Evolutionary conservation across 2,113 vertebrate genomes (phyloP), one percentile per base, ranked within the genome.

Genomic region (Zosterops hypoxanthus): DNA sequence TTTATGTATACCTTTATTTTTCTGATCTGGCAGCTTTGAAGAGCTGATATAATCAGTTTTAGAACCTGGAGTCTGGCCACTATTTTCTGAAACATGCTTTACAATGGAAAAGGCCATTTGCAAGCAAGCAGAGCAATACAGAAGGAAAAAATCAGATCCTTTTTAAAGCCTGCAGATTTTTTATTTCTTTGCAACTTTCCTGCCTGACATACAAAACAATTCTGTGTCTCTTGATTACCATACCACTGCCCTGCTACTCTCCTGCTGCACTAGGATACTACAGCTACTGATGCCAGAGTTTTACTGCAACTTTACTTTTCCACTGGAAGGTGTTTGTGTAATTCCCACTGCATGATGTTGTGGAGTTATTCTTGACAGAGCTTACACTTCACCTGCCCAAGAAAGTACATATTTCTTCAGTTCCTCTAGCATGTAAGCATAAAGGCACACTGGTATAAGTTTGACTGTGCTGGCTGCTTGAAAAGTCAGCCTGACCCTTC

Each of bases 21-120:
- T 95, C 91, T 94, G 91, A 96, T 95, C 92, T 95, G 80, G 92
- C 83, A 95, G 92, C 96, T 97, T 95, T 97, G 94, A 97, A 97
- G 96, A 91, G 83, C 73, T 96, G 96, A 97, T 97, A 97, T 89
- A 78, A 96, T 96, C 95, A 91, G 86, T 71, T 95, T 95, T 71
- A 96, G 89, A 95, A 92, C 41, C 92, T 96, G 96, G 96, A 97
- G 49, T 89, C 96, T 87, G 56, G 91, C 94, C 95, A 95, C 89
- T 76, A 91, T 94, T 95, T 61, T 92, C 86, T 95, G 72, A 91
- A 89, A 92, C 25, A 82, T 46, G 53, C 61, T 95, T 94, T 95
- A 91, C 77, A 82, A 65, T 76, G 57, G 91, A 87, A 95, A 95
- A 94, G 92, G 72, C 52, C 53, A 72, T 94, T 71, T 81, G 57